Conservation (phyloP, 2,113 vertebrate species). For the Montifringilla adamsi region DNA sequence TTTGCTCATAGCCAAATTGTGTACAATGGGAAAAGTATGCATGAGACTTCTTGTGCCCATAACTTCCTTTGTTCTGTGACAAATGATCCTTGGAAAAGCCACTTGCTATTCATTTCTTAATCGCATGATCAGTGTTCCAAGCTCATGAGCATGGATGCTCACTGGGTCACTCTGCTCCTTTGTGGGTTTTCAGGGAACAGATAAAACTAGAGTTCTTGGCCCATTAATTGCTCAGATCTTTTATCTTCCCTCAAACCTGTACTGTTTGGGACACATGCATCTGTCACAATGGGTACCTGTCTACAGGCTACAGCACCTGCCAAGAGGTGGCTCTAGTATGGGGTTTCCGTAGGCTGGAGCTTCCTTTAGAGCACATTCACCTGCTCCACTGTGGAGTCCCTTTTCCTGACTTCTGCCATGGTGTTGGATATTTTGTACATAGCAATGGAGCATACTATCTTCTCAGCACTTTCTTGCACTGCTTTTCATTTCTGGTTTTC, state of each 20-base stretch:
- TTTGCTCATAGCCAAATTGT: background rate
- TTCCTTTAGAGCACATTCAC: background rate
- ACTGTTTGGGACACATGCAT: background rate
- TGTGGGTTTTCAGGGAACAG: background rate
- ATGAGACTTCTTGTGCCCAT: background rate
- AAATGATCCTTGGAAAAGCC: background rate
- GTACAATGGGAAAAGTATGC: background rate
- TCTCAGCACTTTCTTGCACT: background rate
- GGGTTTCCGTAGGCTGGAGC: background rate
- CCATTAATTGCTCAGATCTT: background rate
- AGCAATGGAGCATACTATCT: fast-evolving
- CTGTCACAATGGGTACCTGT: background rate
- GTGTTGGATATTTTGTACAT: fast-evolving
- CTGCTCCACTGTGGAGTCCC: background rate
- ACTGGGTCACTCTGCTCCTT: background rate
- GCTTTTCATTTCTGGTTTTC: background rate
- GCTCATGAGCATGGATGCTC: background rate
- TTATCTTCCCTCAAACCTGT: background rate
- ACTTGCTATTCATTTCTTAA: background rate
- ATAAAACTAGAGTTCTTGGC: background rate
- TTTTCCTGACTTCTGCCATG: background rate
- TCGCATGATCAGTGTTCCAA: background rate
- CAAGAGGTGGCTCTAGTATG: background rate
- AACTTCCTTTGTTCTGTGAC: background rate
- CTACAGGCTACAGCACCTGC: background rate